Percentiles rank a stretch among this genome's conserved stretches.
These are phyloP conservation scores for Drosophila quinaria DNA, from an alignment of 2,888 invertebrate species.

Conservation along the genomic window DNA sequence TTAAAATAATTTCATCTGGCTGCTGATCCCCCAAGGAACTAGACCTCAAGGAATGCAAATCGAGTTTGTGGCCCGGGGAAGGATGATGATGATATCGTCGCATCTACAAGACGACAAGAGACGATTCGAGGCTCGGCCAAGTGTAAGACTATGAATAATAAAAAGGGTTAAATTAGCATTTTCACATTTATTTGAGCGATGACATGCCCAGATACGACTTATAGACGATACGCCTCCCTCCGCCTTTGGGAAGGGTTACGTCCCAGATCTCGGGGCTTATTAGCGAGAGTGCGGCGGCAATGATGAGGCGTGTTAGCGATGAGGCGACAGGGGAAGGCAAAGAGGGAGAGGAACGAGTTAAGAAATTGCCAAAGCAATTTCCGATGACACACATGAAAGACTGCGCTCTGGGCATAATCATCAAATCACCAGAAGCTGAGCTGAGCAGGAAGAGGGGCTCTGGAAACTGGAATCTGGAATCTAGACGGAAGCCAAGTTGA, in stretches of 20 bases:
- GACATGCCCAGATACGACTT: conserved; percentile 71
- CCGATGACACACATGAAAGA: conserved; percentile 76
- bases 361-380: conserved; percentile 68
- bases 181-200: conserved; percentile 83
- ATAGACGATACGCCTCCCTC: conserved; percentile 16
- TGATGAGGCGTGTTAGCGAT: conserved; percentile 69
- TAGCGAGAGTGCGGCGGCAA: conserved; percentile 75
- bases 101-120: conserved; percentile 25
- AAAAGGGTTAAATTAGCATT: conserved; percentile 85
- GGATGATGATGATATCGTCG: conserved; percentile 42
- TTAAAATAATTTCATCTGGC: conserved; percentile 34
- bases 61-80: conserved; percentile 52
- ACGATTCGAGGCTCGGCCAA: conserved; percentile 57
- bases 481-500: conserved; percentile 38
- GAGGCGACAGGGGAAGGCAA: neutral
- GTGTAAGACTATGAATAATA: conserved; percentile 84
- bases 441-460: conserved; percentile 26
- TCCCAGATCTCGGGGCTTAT: conserved; percentile 50
- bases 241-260: conserved; percentile 27
- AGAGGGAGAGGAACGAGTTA: conserved; percentile 42
- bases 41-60: conserved; percentile 80
- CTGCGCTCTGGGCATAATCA: conserved; percentile 66
- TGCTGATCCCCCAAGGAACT: conserved; percentile 50
- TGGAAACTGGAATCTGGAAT: neutral
- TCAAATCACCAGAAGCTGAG: conserved; percentile 21